Evolutionary conservation across 2,888 invertebrate genomes (phyloP), one percentile per base, ranked within the genome.

Genomic region (Brachylomia viminalis): DNA sequence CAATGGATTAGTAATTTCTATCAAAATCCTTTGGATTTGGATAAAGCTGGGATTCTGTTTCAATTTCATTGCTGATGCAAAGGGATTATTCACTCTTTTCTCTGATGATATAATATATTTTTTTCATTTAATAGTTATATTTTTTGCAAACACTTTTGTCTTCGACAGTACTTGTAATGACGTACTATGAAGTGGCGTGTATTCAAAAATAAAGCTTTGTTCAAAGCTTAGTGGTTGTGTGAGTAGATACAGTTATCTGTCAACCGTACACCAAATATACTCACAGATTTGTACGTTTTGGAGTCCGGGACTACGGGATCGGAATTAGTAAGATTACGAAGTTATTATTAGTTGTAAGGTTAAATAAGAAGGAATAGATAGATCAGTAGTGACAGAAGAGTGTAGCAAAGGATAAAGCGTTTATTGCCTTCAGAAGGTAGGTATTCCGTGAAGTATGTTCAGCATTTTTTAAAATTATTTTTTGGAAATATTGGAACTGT

Each of bases 181-280:
- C 82, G 82, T 71, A 33, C 49, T 59, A 59, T 74, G 69, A 75
- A 75, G 70, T 82, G 62, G 61, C 54, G 58, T 49, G 67, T 75
- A 67, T 76, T 69, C 65, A 80, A 86, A 85, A 85, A 84, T 68
- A 69, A 42, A 86, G 72, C 73, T 74, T 66, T 66, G 47, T 61
- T 64, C 82, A 71, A 52, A 82, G 84, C 67, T 74, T 80, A 75
- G 69, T 45, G 69, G 67, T 56, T 69, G 33, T 74, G 70, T 72
- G 74, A 75, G 84, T 70, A 74, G 64, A 62, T 54, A 56, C 38
- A 59, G 61, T 62, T 83, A 86, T 82, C 79, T 47, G 45, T 70
- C 45, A 75, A 64, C 33, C n/a, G 79, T 71, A 62, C 62, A 72
- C 17, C n/a, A 5, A 61, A 56, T 23, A 69, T 68, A 68, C 38